Base-by-base conservation (phyloP, 2,113 vertebrate genomes). In the Centropristis striata region DNA sequence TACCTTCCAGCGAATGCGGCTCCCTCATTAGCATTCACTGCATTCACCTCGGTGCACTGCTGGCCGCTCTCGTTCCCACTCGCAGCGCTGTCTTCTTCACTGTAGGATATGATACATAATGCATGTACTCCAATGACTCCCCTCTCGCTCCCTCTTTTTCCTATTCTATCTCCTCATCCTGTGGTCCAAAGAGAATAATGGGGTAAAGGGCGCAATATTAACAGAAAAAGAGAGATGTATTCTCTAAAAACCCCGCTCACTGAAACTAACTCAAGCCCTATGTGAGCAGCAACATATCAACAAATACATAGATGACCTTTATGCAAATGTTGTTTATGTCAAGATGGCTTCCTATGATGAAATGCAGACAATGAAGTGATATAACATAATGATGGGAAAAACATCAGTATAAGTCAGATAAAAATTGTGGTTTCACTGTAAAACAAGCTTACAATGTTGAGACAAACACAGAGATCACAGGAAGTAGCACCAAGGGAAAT, bases 31-130 rank as follows among this genome's bases (percentile, higher is more conserved):
- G 84, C 86, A 88, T 90, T 84, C 82, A 18, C 50, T 3, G 76
- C 47, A 15, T 41, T 78, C 73, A 71, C 84, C 84, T 42, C 65
- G 13, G 27, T 42, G 81, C 81, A 68, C 74, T 15, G 75, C 72
- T 21, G 78, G 84, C 81, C 64, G 51, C 58, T 61, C 85, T 57
- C 51, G 16, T 78, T 88, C 83, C 75, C 72, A 82, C 87, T 82
- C 68, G 15, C 78, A 61, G 64, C 44, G 54, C 76, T 66, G 75
- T 70, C 80, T 84, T 82, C 84, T 50, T 81, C 88, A 60, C 77
- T 77, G 80, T 80, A 65, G 87, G 84, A 87, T 81, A 82, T 78
- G 85, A 89, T 92, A 71, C 87, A 91, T 91, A 90, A 91, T 87
- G 83, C 79, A 90, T 89, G 82, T 59, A 32, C 68, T 84, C 76